These are phyloP conservation scores for Athrips mouffetella DNA, from an alignment of 2,888 invertebrate genomes.

Conservation along the genomic window DNA sequence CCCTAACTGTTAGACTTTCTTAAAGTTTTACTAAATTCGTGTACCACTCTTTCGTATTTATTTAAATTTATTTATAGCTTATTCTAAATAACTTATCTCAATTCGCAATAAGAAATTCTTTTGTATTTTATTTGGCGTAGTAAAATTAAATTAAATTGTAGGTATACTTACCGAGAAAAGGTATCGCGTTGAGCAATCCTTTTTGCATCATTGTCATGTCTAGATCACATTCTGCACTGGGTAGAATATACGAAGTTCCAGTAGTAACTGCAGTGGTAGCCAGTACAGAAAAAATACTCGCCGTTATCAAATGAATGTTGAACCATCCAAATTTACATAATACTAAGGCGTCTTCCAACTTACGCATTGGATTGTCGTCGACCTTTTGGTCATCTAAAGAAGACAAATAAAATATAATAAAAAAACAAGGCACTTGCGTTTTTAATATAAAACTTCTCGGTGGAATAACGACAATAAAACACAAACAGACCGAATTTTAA, in stretches of 20 bases:
- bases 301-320: conserved; percentile 39
- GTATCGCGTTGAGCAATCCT: conserved; percentile 46
- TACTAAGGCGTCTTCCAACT: conserved; percentile 45
- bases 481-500: too few relatives aligned
- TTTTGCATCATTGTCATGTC: conserved; percentile 47
- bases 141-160: not conserved
- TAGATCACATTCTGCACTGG: conserved; percentile 51
- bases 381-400: not conserved
- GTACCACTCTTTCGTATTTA: too few relatives aligned
- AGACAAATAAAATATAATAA: too few relatives aligned
- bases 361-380: conserved; percentile 38
- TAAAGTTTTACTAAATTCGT: too few relatives aligned
- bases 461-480: too few relatives aligned
- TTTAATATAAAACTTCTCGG: too few relatives aligned
- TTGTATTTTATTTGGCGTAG: not conserved
- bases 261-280: conserved; percentile 41
- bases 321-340: conserved; percentile 48
- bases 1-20: too few relatives aligned
- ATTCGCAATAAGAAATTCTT: not conserved
- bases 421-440: too few relatives aligned
- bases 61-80: too few relatives aligned
- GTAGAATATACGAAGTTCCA: conserved; percentile 46
- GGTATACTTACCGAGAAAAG: conserved; percentile 44
- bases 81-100: not conserved
- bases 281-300: conserved; percentile 37